A percentile compares a stretch with the other conserved stretches of the same genome.
Conservation (phyloP, 2,888 invertebrate genomes). For the Chymomyza procnemis region DNA sequence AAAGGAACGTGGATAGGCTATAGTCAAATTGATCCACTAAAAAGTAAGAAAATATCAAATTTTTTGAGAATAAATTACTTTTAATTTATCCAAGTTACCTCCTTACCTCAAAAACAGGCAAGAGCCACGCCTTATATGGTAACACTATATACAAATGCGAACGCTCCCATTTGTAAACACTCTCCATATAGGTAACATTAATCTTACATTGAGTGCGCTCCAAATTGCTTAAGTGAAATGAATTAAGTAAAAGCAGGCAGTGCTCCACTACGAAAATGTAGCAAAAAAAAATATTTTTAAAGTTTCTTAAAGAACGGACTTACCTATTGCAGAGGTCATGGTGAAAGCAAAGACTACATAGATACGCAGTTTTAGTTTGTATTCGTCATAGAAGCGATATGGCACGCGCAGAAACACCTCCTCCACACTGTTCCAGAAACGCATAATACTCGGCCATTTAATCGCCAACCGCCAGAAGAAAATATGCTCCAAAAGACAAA, state of each 20-base stretch:
- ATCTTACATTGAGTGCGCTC: slow-evolving; percentile 71
- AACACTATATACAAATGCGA: slow-evolving; percentile 65
- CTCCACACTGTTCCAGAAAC: slow-evolving; percentile 71
- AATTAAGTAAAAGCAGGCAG: slow-evolving; percentile 57
- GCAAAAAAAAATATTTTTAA: neutral
- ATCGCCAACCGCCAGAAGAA: slow-evolving; percentile 74
- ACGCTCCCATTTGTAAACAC: slow-evolving; percentile 70
- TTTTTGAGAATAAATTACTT: too few species aligned
- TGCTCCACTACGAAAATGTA: slow-evolving; percentile 68
- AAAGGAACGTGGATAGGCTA: slow-evolving; percentile 85
- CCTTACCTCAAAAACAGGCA: slow-evolving; percentile 72
- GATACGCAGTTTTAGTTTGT: slow-evolving; percentile 67
- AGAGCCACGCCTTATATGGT: slow-evolving; percentile 58
- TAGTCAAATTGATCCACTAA: slow-evolving; percentile 76
- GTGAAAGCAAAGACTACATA: slow-evolving; percentile 56
- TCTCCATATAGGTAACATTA: slow-evolving; percentile 66
- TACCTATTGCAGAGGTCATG: slow-evolving; percentile 69
- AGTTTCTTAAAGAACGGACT: slow-evolving; percentile 16
- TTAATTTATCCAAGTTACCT: neutral
- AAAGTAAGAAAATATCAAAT: neutral
- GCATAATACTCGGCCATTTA: slow-evolving; percentile 75
- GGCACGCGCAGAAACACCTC: slow-evolving; percentile 73
- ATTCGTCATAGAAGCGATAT: slow-evolving; percentile 71
- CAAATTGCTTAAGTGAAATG: slow-evolving; percentile 61
- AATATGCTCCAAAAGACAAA: slow-evolving; percentile 72